phyloP scores from a whole-genome alignment of 2,888 invertebrate species.

The Agrochola macilenta region DNA sequence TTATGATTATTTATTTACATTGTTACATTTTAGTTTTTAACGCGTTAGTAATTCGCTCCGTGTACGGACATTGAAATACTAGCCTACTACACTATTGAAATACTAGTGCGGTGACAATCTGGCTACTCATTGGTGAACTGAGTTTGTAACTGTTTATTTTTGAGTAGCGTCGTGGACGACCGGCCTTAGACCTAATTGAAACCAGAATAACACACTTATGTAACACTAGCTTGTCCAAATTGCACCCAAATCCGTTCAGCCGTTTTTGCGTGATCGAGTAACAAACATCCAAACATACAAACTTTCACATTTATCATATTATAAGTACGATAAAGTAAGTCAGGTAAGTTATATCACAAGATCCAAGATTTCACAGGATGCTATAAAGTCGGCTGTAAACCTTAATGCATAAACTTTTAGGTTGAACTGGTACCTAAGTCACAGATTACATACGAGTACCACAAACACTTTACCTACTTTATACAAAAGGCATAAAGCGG shows the following conservation, averaged over 20 bases:
- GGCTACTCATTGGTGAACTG: not conserved
- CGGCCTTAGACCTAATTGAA: slow-evolving; percentile 9
- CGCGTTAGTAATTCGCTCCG: not conserved
- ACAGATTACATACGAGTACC: slow-evolving; percentile 15
- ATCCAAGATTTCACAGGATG: slow-evolving; percentile 8
- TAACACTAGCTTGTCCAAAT: not conserved
- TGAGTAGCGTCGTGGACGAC: not conserved
- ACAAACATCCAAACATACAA: no score
- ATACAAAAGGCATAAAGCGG: not conserved
- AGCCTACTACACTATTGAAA: no score
- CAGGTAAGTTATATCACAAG: not conserved
- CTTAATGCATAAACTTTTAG: slow-evolving; percentile 23
- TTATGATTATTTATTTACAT: no score
- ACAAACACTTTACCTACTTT: slow-evolving; percentile 22
- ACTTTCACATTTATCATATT: no score
- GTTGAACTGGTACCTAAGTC: not conserved
- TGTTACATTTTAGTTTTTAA: not conserved
- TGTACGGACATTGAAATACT: not conserved
- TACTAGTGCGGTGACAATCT: not conserved
- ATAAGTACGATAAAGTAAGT: slow-evolving; percentile 8
- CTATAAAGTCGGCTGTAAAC: slow-evolving; percentile 21
- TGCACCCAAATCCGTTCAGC: no score
- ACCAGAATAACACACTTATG: slow-evolving; percentile 7
- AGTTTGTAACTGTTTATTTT: not conserved
- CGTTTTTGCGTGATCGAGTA: no score